Conservation (phyloP, 1,140 invertebrate species). For the Arctopsyche grandis region DNA sequence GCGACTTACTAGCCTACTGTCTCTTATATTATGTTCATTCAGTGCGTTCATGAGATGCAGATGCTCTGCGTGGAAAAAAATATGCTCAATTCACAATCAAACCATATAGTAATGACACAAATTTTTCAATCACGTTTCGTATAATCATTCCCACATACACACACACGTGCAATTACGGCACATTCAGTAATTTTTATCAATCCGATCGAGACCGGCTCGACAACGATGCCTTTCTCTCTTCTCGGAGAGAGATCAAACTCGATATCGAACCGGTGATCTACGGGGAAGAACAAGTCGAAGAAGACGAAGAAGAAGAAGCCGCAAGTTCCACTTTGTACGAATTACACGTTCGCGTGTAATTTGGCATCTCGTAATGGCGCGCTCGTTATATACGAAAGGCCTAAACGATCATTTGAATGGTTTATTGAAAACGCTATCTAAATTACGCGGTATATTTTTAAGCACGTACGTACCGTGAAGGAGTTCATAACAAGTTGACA, state of each 20-base stretch:
- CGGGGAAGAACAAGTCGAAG: neutral
- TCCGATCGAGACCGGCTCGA: neutral
- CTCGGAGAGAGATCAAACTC: constrained; percentile 11
- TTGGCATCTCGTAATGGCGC: no score
- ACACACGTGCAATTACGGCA: neutral
- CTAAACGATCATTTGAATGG: no score
- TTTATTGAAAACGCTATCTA: no score
- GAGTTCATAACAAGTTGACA: no score
- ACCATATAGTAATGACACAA: neutral
- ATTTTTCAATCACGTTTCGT: neutral
- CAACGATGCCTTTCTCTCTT: constrained; percentile 9
- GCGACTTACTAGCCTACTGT: constrained; percentile 26
- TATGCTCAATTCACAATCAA: neutral
- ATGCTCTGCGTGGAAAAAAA: neutral
- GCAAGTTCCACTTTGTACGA: constrained; percentile 10
- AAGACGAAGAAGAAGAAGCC: no score
- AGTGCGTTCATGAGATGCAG: neutral
- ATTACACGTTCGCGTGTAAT: neutral
- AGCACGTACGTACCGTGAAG: no score
- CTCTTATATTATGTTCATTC: neutral
- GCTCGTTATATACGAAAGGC: no score
- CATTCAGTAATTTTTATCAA: constrained; percentile 22
- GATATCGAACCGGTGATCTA: neutral
- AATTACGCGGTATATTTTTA: no score
- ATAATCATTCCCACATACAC: neutral